These are phyloP conservation scores for Scrobipalpa atriplicella DNA, from an alignment of 2,888 invertebrate species.

Conservation along the genomic window DNA sequence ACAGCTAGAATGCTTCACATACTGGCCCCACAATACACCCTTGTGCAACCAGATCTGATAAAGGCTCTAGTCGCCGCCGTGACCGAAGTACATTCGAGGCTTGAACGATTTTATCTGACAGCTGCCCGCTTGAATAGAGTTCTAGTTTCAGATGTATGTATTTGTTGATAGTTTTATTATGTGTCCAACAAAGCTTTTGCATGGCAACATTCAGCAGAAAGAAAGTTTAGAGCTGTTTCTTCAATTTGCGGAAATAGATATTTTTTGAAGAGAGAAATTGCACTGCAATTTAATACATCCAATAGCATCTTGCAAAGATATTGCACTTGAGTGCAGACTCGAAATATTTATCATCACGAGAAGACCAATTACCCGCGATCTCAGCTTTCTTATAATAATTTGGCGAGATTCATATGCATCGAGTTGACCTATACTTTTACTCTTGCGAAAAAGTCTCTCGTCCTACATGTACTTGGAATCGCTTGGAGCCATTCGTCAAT, in stretches of 20 bases:
- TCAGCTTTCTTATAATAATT: slow-evolving; percentile 19
- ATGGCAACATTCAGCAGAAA: not conserved
- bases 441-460: slow-evolving; percentile 36
- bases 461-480: slow-evolving; percentile 25
- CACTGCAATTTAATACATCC: too few relatives aligned
- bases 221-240: not conserved
- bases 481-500: slow-evolving; percentile 27
- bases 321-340: not conserved
- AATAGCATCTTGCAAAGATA: not conserved
- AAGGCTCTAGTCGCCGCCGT: slow-evolving; percentile 11
- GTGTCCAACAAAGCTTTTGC: slow-evolving; percentile 5
- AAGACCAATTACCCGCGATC: slow-evolving; percentile 14
- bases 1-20: slow-evolving; percentile 39
- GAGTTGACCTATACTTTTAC: slow-evolving; percentile 36
- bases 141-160: not conserved
- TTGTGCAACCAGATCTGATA: slow-evolving; percentile 33
- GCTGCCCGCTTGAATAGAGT: slow-evolving; percentile 8
- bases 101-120: slow-evolving; percentile 8
- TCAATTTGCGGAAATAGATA: not conserved
- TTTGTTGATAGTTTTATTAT: not conserved
- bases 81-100: slow-evolving; percentile 20
- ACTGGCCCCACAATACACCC: slow-evolving; percentile 38
- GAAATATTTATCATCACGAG: slow-evolving; percentile 22
- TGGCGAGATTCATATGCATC: slow-evolving; percentile 15
- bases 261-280: too few relatives aligned